Evolutionary conservation across 2,888 invertebrate species (phyloP).

Genomic region (Phalangium opilio): DNA sequence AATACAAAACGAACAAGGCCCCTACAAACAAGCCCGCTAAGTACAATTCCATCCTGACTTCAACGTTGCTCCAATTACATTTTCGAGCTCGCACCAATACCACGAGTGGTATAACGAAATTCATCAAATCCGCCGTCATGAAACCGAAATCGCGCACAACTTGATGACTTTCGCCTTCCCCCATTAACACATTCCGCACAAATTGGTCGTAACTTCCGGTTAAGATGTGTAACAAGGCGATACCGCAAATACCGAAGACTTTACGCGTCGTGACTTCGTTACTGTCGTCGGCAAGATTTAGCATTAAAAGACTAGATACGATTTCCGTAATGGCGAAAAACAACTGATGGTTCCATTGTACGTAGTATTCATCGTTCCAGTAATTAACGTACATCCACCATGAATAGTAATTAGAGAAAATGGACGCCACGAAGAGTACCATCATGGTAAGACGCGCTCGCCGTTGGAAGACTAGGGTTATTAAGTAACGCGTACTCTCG

Average conservation of each 20-base stretch:
- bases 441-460: constrained; percentile 45
- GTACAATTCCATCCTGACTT: too few relatives aligned
- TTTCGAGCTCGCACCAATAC: constrained; percentile 23
- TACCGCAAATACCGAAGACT: constrained; percentile 42
- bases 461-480: constrained; percentile 37
- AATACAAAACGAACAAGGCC: too few relatives aligned
- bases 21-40: too few relatives aligned
- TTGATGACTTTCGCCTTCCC: constrained; percentile 44
- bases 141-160: constrained; percentile 48
- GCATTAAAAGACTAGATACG: constrained; percentile 42
- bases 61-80: too few relatives aligned
- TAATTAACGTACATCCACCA: constrained; percentile 55
- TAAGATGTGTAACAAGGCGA: constrained; percentile 45
- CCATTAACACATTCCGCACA: constrained; percentile 31
- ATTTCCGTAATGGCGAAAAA: constrained; percentile 48
- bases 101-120: constrained; percentile 41
- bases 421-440: constrained; percentile 42
- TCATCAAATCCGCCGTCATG: constrained; percentile 49
- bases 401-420: constrained; percentile 51
- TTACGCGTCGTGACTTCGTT: constrained; percentile 40
- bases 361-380: constrained; percentile 53
- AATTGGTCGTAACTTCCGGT: constrained; percentile 51
- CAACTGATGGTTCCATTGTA: constrained; percentile 51
- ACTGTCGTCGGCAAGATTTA: constrained; percentile 35
- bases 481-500: constrained; percentile 43